Evolutionary conservation across 2,113 vertebrate species (phyloP), one percentile per base, ranked within the genome.

Genomic region (Crotalus viridis): DNA sequence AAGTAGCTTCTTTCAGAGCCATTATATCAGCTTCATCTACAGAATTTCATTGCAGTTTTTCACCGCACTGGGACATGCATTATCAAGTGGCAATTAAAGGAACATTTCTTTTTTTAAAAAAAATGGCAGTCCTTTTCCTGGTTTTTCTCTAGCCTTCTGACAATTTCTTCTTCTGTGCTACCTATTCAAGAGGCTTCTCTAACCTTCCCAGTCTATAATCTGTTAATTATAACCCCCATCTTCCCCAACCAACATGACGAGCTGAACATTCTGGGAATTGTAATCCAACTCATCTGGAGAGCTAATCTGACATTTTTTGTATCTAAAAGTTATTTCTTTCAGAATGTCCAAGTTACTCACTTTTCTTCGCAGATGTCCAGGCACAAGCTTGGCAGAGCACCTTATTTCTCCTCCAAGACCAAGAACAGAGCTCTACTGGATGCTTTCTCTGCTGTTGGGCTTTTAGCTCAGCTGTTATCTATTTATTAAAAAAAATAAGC

Each of bases 391-490:
- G 15, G 33, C 17, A 28, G 59, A 28, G 88, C 28, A 64, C 61
- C 85, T 85, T 61, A 51, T 46, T 39, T 64, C 10, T 0, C 61
- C 6, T 0, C 0, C 13, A 55, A 54, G 61, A 46, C 91, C 92
- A 86, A 8, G 24, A 93, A 92, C 0, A 1, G 28, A 91, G 46
- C 57, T 93, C 94, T 33, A 90, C 10, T 43, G 86, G 81, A 64
- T 56, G 22, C 89, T 59, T 81, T 91, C 64, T 90, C 69, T 93
- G 17, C 64, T 94, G 64, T 74, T 87, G 95, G 89, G 93, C 90
- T 91, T 92, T 90, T 88, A 89, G 92, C 92, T 96, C 96, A 97
- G 95, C 95, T 96, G 96, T 94, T 96, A 90, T 52, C 94, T 95
- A 95, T 96, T 97, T 96, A 86, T 95, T 91, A 54, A 74, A 54